Percentiles rank a stretch among this genome's conserved stretches.
phyloP scores from a whole-genome alignment of 2,888 invertebrate species.

The Imbricaverruca yamaguchii region DNA sequence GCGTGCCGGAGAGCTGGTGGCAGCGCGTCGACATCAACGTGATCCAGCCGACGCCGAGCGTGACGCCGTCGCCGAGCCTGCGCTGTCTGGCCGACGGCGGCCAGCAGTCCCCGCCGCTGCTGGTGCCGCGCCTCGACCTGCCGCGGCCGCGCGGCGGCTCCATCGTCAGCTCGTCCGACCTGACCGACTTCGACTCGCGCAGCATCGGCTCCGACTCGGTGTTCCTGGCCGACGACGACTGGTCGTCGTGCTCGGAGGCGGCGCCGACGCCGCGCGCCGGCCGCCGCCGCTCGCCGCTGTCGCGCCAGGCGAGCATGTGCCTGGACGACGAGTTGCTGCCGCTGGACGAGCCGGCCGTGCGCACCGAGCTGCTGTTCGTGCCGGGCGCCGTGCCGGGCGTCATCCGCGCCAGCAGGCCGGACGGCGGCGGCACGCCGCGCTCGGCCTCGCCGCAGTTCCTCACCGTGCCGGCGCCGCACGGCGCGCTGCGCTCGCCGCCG shows the following conservation, averaged over 20 bases:
- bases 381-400: not conserved
- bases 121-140: conserved; percentile 56
- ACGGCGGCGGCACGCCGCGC: not conserved
- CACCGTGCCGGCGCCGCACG: not conserved
- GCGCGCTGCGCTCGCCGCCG: not conserved
- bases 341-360: not conserved
- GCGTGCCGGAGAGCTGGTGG: conserved; percentile 49
- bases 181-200: conserved; percentile 58
- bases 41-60: conserved; percentile 71
- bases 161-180: conserved; percentile 35
- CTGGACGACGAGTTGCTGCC: conserved; percentile 1
- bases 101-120: conserved; percentile 45
- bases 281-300: conserved; percentile 17
- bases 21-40: conserved; percentile 58
- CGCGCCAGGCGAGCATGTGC: conserved; percentile 12
- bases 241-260: conserved; percentile 13
- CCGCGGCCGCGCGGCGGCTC: conserved; percentile 26
- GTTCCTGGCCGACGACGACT: conserved; percentile 67
- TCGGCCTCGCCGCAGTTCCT: conserved; percentile 8
- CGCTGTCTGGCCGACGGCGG: conserved; percentile 37
- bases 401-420: not conserved
- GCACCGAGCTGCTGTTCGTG: conserved; percentile 7
- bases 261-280: not conserved
- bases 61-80: conserved; percentile 59
- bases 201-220: conserved; percentile 68